Base-by-base conservation (phyloP, 2,113 vertebrate genomes). In the Agelaius phoeniceus region DNA sequence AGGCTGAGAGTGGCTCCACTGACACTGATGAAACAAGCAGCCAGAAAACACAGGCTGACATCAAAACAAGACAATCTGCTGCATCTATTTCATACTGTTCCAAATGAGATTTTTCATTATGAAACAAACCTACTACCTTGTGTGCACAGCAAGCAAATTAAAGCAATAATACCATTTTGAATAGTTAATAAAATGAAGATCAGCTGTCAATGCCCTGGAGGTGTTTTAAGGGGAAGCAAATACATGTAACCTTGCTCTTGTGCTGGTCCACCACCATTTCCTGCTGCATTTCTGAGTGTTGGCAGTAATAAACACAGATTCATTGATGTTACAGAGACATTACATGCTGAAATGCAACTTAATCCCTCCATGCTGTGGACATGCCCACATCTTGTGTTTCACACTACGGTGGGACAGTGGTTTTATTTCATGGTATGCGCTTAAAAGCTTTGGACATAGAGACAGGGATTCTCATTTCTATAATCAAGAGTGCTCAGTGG, bases 31-130 rank as follows among this genome's bases (percentile, higher is more conserved):
- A 90, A 89, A 69, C 48, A 51, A 9, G 4, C 46, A 94, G 89
- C 61, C 95, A 95, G 92, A 58, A 95, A 27, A 41, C 85, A 48
- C 92, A 86, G 67, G 62, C 90, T 92, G 78, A 83, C 59, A 83
- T 90, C 78, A 87, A 91, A 91, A 91, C 77, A 87, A 91, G 75
- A 22, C 93, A 87, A n/a, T 94, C 85, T 91, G 87, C 62, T 93
- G 13, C 81, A 74, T 87, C 48, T 93, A 30, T 82, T 88, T 92
- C 57, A 71, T 68, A 57, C 55, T 77, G 31, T 88, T 91, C 41
- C 63, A 79, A 93, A 74, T 85, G 48, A 87, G 17, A 87, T 77
- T 61, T 89, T 87, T 87, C 59, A 30, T 87, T 87, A 44, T 61
- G 61, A 88, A 95, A 62, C 76, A 90, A 92, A 78, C 55, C 62